These are phyloP conservation scores for Halesus radiatus DNA, from an alignment of 1,140 invertebrate species.

Conservation along the genomic window DNA sequence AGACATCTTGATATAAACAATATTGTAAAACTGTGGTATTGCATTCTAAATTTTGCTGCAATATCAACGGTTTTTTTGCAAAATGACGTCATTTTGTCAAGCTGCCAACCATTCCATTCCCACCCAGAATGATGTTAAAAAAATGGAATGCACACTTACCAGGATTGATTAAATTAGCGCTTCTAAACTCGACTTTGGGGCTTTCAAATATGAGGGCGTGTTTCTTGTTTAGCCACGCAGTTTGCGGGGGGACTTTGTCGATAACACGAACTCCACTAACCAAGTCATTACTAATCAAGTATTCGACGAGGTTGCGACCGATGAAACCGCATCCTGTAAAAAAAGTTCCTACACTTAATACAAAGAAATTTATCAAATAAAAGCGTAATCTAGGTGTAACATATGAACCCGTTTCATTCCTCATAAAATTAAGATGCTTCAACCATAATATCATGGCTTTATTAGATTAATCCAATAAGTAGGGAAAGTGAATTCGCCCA, in stretches of 20 bases:
- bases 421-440: no score
- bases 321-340: slow-evolving; percentile 91
- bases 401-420: no score
- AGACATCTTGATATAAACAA: no score
- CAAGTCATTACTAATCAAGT: slow-evolving; percentile 84
- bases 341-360: neutral
- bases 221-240: slow-evolving; percentile 86
- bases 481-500: no score
- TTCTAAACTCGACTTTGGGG: slow-evolving; percentile 88
- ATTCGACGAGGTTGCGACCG: slow-evolving; percentile 88
- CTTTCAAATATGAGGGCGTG: slow-evolving; percentile 81
- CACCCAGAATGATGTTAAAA: no score
- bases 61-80: no score
- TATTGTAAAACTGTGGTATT: no score
- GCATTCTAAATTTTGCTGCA: no score
- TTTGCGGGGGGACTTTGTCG: slow-evolving; percentile 93
- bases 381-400: neutral
- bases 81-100: no score
- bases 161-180: slow-evolving; percentile 91
- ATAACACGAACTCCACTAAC: slow-evolving; percentile 83
- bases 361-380: neutral
- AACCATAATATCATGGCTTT: no score
- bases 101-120: no score
- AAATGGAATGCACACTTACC: slow-evolving; percentile 71
- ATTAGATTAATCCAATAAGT: no score